Conservation (phyloP, 1,140 invertebrate species). For the Zaprionus inermis region DNA sequence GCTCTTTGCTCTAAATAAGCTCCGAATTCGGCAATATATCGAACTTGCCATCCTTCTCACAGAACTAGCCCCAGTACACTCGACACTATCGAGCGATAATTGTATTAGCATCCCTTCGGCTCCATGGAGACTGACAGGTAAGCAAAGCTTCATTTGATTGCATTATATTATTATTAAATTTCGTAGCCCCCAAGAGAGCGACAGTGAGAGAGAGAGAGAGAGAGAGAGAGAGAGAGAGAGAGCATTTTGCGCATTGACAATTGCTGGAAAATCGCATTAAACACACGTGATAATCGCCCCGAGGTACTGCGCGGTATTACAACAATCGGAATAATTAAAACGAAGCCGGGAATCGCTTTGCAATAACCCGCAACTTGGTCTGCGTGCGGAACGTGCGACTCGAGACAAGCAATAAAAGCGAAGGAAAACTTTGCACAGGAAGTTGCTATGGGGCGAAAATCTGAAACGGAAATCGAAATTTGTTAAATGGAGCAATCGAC, state of each 20-base stretch:
- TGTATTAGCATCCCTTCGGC: neutral
- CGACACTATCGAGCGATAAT: neutral
- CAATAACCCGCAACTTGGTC: slow-evolving; percentile 27
- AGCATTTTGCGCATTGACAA: neutral
- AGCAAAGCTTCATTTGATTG: neutral
- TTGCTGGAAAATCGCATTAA: slow-evolving; percentile 4
- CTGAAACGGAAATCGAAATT: slow-evolving; percentile 81
- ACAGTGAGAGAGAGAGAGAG: neutral
- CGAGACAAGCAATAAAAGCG: slow-evolving; percentile 66
- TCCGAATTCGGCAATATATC: too few species aligned
- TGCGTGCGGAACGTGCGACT: slow-evolving; percentile 17
- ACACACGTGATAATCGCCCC: slow-evolving; percentile 48
- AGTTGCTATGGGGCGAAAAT: slow-evolving; percentile 71
- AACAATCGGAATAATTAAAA: slow-evolving; percentile 70
- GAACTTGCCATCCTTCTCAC: too few species aligned
- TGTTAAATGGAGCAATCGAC: slow-evolving; percentile 83
- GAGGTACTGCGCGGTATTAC: slow-evolving; percentile 47
- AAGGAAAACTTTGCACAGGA: slow-evolving; percentile 66
- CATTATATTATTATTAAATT: slow-evolving; percentile 5
- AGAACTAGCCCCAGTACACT: too few species aligned
- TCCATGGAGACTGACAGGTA: neutral
- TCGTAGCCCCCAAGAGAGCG: neutral
- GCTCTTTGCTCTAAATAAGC: too few species aligned
- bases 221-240: neutral
- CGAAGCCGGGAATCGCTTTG: slow-evolving; percentile 51